A percentile compares a stretch with the other conserved stretches of the same genome.
Conservation (phyloP, 1,140 invertebrate species). For the Procambarus clarkii region DNA sequence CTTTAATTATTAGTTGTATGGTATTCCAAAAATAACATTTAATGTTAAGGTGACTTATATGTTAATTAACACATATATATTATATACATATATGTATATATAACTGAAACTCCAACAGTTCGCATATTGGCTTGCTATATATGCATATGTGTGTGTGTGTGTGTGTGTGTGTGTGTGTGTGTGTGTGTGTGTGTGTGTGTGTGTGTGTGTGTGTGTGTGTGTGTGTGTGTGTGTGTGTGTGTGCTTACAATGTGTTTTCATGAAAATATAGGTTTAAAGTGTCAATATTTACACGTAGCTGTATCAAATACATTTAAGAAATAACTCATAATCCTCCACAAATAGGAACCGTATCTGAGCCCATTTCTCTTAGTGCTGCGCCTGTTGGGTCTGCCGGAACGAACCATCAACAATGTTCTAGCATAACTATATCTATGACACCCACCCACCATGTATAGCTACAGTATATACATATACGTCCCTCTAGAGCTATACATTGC, state of each 20-base stretch:
- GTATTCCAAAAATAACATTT: no score
- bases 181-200: neutral
- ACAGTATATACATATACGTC: constrained; percentile 32
- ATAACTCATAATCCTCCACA: neutral
- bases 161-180: neutral
- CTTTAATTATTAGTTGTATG: no score
- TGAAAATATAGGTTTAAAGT: constrained; percentile 41
- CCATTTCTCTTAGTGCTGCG: neutral
- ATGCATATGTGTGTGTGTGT: neutral
- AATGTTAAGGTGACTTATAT: no score
- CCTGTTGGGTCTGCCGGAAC: constrained; percentile 11
- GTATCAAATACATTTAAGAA: neutral
- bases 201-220: neutral
- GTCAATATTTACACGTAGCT: constrained; percentile 24
- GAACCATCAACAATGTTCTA: neutral
- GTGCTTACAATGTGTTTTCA: constrained; percentile 38
- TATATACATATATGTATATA: constrained; percentile 7
- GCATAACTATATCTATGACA: constrained; percentile 23
- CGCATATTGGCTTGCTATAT: neutral
- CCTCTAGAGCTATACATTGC: constrained; percentile 46
- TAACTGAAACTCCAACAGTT: neutral
- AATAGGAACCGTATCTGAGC: neutral
- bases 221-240: neutral
- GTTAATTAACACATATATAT: no score
- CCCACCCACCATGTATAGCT: constrained; percentile 23